A percentile compares a stretch with the other conserved stretches of the same genome.
Conservation (phyloP, 2,888 invertebrate genomes). For the Drosophila niveifrons region DNA sequence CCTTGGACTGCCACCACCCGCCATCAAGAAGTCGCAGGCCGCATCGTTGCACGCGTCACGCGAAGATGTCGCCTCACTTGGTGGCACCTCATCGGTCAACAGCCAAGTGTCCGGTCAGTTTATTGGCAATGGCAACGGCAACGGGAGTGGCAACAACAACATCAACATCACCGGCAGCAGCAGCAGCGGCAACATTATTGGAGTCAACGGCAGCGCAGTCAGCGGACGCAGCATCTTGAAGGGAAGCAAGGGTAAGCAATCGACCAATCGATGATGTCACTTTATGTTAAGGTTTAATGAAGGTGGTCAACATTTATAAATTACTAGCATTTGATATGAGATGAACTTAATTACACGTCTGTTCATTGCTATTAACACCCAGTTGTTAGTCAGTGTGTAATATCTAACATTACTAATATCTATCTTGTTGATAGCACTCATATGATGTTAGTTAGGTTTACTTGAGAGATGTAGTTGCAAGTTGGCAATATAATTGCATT, state of each 20-base stretch:
- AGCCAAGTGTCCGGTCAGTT: slow-evolving; percentile 76
- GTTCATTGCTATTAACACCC: neutral
- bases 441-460: too few species aligned
- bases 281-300: neutral
- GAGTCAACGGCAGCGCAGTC: slow-evolving; percentile 36
- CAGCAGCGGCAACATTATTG: slow-evolving; percentile 45
- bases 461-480: too few species aligned
- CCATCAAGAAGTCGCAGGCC: slow-evolving; percentile 59
- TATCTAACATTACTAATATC: neutral
- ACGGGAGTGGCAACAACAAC: slow-evolving; percentile 41
- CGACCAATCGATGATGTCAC: neutral
- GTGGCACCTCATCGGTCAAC: slow-evolving; percentile 82
- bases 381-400: neutral
- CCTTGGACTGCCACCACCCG: slow-evolving; percentile 56
- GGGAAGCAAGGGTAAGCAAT: slow-evolving; percentile 80
- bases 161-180: slow-evolving; percentile 43
- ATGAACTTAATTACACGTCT: neutral
- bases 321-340: neutral
- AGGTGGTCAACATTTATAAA: neutral
- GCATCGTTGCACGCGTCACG: slow-evolving; percentile 75
- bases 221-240: slow-evolving; percentile 73
- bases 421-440: neutral
- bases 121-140: slow-evolving; percentile 50
- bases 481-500: too few species aligned
- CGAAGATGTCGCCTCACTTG: slow-evolving; percentile 83